phyloP scores from a whole-genome alignment of 2,797 vertebrate species.

The Hirundo rustica region DNA sequence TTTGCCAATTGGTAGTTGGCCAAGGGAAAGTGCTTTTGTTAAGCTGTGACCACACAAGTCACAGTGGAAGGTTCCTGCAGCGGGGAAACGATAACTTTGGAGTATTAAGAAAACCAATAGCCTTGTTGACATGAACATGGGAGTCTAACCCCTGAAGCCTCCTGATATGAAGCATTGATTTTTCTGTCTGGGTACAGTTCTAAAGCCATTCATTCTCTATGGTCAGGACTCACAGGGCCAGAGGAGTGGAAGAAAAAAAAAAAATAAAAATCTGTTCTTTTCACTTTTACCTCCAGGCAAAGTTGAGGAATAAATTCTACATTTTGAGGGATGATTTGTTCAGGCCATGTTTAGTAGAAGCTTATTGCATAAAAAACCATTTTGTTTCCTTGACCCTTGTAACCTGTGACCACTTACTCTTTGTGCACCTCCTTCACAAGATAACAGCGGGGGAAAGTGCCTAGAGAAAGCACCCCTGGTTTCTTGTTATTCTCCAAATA shows the following conservation, averaged over 20 bases:
- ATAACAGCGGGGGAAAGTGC: conserved; percentile 4
- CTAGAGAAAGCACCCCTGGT: conserved; percentile 33
- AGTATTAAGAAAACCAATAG: conserved; percentile 99
- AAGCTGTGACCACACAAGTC: conserved; percentile 93
- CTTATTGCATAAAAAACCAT: conserved; percentile 72
- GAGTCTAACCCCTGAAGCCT: conserved; percentile 98
- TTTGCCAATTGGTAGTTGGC: conserved; percentile 70
- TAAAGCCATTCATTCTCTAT: conserved; percentile 97
- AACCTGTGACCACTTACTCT: conserved; percentile 61
- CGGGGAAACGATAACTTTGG: conserved; percentile 94
- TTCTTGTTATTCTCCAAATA: conserved; percentile 70
- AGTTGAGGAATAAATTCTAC: conserved; percentile 88
- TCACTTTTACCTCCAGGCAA: conserved; percentile 86
- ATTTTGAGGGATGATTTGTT: conserved; percentile 84
- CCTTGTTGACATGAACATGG: conserved; percentile 99
- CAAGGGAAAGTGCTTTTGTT: conserved; percentile 88
- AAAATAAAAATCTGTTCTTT: conserved; percentile 84
- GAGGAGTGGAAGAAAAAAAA: conserved; percentile 7
- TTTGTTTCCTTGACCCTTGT: conserved; percentile 65
- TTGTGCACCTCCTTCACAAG: conserved; percentile 47
- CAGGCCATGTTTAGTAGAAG: conserved; percentile 78
- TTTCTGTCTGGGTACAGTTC: conserved; percentile 93
- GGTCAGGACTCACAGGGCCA: conserved; percentile 90
- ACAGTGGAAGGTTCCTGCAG: conserved; percentile 82
- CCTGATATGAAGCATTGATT: conserved; percentile 99